phyloP scores from a whole-genome alignment of 2,888 invertebrate genomes.

The Cactoblastis cactorum region DNA sequence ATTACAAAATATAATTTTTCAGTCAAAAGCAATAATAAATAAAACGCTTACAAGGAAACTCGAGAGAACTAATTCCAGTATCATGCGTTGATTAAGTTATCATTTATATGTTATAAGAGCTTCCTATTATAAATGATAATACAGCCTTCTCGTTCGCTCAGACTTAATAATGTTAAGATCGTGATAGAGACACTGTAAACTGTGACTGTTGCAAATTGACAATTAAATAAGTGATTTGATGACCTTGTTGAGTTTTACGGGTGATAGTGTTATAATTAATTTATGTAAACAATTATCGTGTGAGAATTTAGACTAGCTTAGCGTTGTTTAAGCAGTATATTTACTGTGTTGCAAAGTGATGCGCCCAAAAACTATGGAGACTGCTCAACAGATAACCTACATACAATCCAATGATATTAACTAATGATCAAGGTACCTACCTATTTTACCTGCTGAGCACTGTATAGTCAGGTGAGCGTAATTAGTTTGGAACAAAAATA shows the following conservation, averaged over 20 bases:
- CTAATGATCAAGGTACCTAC: neutral
- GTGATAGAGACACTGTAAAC: constrained; percentile 17
- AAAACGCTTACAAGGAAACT: neutral
- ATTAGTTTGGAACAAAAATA: constrained; percentile 42
- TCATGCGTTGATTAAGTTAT: constrained; percentile 9
- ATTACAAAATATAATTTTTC: neutral
- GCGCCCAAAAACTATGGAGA: constrained; percentile 38
- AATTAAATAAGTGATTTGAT: constrained; percentile 22
- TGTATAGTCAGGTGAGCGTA: constrained; percentile 31
- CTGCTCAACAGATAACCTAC: constrained; percentile 30
- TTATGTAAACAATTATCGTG: constrained; percentile 39
- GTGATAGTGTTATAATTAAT: constrained; percentile 37
- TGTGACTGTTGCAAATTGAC: constrained; percentile 21
- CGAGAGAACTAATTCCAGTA: constrained; percentile 12
- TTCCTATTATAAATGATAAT: constrained; percentile 34
- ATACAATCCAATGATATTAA: too few relatives aligned
- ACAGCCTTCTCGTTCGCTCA: constrained; percentile 43
- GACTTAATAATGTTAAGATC: constrained; percentile 20
- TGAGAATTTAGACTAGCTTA: constrained; percentile 45
- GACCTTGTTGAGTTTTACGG: constrained; percentile 32
- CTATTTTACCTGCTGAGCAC: constrained; percentile 24
- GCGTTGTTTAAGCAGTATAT: constrained; percentile 39
- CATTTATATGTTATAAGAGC: constrained; percentile 37
- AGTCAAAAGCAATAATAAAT: neutral
- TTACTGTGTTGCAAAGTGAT: constrained; percentile 17